These are phyloP conservation scores for Cerceris ruficornis DNA, from an alignment of 2,888 invertebrate species.

Conservation along the genomic window DNA sequence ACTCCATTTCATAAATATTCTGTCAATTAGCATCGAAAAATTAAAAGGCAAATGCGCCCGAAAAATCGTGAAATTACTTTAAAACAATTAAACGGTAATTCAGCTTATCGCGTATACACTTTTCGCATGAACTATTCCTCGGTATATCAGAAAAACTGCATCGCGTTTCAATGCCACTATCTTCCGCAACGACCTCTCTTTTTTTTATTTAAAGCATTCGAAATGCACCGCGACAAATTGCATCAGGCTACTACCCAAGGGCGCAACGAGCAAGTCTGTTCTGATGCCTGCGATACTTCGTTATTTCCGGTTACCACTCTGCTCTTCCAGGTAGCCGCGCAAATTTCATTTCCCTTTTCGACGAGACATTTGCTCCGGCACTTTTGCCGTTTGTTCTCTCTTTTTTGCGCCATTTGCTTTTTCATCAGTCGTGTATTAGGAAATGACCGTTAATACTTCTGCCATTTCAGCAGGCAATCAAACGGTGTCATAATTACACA, in stretches of 20 bases:
- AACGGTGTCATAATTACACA: too few relatives aligned
- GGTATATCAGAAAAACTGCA: constrained; percentile 2
- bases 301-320: constrained; percentile 54
- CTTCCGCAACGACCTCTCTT: constrained; percentile 3
- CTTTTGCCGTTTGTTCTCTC: constrained; percentile 40
- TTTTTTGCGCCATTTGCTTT: constrained; percentile 36
- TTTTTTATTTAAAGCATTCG: constrained; percentile 22
- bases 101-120: too few relatives aligned
- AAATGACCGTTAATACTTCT: too few relatives aligned
- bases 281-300: constrained; percentile 52
- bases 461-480: too few relatives aligned
- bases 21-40: neutral
- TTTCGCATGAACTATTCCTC: neutral
- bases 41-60: neutral
- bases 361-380: constrained; percentile 37
- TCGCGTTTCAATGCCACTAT: neutral
- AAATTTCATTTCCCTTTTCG: constrained; percentile 59
- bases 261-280: constrained; percentile 35
- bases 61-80: too few relatives aligned
- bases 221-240: constrained; percentile 46
- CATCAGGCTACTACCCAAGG: constrained; percentile 41
- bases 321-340: constrained; percentile 45
- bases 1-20: neutral
- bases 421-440: too few relatives aligned
- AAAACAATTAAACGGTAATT: too few relatives aligned